Evolutionary conservation across 92 coral and sea anemone genomes (phyloP), one percentile per base, ranked within the genome.

Genomic region (Palythoa heliodiscus): DNA sequence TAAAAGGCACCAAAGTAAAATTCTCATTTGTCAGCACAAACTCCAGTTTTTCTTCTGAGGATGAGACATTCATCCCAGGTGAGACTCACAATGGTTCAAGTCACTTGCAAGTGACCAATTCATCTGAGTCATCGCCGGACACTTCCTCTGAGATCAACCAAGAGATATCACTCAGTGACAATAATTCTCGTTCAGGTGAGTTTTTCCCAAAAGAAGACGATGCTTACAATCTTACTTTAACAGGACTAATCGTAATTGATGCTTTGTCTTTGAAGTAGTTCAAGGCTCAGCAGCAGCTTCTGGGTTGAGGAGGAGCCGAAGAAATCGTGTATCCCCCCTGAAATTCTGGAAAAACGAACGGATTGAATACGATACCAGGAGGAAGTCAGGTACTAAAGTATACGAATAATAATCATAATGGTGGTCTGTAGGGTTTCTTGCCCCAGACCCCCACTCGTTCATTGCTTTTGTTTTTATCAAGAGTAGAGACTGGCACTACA

Each of bases 331-430:
- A 24, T 93, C 95, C 37, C 89, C 95, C 2, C 78, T 95, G 70
- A 88, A 95, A 64, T 95, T 77, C 87, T 95, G 98, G 98, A 95
- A 92, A 85, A 95, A 95, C 52, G 98, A 95, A 82, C 85, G 95
- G 70, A 93, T 95, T 29, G 89, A 91, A n/a, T 95, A 95, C 76
- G 98, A 92, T 43, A 38, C 71, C 57, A 91, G 95, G 82, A 89
- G 98, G 19, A 81, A 87, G 63, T 95, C 98, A 35, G 98, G 98
- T 95, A 17, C 22, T 22, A 6, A 1, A 22, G 22, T 8, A n/a
- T 2, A 9, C 11, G 11, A 8, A 6, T 20, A 1, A 3, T 19
- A 4, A 19, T 7, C 7, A 63, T 5, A 29, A 29, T 29, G 35
- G 35, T 1, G 1, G 35, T 29, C 35, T 29, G 35, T 29, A 29